Evolutionary conservation across 53 echinoderm and acorn worm genomes (phyloP), one percentile per base, ranked within the genome.

Genomic region (Hippasteria phrygiana): DNA sequence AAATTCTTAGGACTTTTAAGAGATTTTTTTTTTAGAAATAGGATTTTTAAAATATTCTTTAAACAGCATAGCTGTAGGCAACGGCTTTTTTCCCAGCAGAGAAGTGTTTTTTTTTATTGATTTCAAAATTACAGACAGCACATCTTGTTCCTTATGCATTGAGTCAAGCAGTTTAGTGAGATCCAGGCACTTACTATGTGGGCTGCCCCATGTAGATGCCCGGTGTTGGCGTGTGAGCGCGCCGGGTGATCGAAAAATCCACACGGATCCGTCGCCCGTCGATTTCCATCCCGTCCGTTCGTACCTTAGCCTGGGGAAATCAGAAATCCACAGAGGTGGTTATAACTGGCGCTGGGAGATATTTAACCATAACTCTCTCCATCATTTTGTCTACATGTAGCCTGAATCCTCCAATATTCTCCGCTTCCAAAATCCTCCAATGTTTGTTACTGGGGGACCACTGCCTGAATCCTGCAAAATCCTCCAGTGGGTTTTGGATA

Each of bases 141-240:
- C 59, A 59, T 59, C 59, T 59, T 59, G 59, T 59, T 9, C 26
- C 6, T 59, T 24, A 59, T 59, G 22, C 59, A 59, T 3, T 1
- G 7, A 24, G 26, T 18, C 22, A 59, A 24, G 75, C 24, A 75
- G 12, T 75, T 45, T 26, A 20, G 29, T 27, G 27, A 26, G 29
- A 47, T 1, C 14, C 2, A 32, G 10, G 47, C 37, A 93, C 90
- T 88, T 90, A 98, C 97, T 88, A 73, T 38, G 98, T 98, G 27
- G 96, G 96, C 69, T 91, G 93, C 77, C 99, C 99, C 99, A 99
- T 99, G 90, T 99, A 99, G 84, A 99, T 94, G 16, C 99, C 99
- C 45, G 99, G 99, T 24, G 99, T 99, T 0, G 99, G 99, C 18
- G 99, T 99, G 88, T 99, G 99, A 0, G 99, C 94, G 69, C 99